Percentiles rank a stretch among this genome's conserved stretches.
Conservation (phyloP, 2,113 vertebrate genomes). For the Cyanistes caeruleus region DNA sequence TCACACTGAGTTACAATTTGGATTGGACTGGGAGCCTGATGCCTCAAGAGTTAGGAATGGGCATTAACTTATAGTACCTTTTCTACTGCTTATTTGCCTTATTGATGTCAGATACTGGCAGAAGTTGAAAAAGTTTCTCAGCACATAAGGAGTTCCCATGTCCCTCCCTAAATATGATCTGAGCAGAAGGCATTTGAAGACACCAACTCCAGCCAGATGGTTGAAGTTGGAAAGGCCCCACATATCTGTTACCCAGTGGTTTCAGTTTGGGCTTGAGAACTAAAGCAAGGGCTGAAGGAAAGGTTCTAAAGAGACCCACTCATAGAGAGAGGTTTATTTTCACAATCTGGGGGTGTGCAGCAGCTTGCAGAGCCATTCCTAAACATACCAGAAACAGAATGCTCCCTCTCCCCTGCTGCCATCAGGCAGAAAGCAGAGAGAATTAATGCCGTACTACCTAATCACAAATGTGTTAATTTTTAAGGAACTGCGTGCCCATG, state of each 20-base stretch:
- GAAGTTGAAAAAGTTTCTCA: not conserved
- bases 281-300: not conserved
- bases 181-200: not conserved
- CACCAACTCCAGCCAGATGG: not conserved
- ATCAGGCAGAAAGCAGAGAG: not conserved
- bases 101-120: not conserved
- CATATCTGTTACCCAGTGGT: not conserved
- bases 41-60: not conserved
- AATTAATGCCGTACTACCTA: not conserved
- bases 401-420: not conserved
- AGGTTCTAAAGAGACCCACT: not conserved
- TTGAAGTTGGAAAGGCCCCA: not conserved
- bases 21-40: not conserved
- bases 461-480: not conserved
- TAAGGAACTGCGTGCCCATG: not conserved
- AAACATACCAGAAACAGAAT: not conserved
- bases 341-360: not conserved
- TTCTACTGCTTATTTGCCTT: not conserved
- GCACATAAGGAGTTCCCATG: not conserved
- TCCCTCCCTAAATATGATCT: not conserved
- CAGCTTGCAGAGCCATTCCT: not conserved
- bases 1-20: not conserved
- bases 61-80: not conserved
- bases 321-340: not conserved
- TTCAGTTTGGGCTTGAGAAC: not conserved